phyloP scores from a whole-genome alignment of 2,888 invertebrate species.

The Liposcelis brunnea region DNA sequence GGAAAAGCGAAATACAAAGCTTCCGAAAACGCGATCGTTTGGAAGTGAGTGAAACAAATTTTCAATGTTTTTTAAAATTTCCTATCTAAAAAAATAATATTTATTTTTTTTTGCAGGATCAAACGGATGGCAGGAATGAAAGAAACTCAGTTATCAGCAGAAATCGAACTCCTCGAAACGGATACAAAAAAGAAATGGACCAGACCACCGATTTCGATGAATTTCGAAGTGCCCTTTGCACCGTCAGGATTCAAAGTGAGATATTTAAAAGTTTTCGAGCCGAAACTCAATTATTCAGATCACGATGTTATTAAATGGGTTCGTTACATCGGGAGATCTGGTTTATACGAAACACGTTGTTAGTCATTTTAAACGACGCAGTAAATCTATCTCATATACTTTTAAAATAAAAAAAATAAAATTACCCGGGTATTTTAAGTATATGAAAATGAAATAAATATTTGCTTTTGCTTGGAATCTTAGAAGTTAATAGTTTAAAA shows the following conservation, averaged over 20 bases:
- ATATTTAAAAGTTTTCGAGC: slow-evolving; percentile 97
- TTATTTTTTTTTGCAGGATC: slow-evolving; percentile 35
- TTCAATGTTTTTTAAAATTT: too few species aligned
- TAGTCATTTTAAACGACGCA: slow-evolving; percentile 34
- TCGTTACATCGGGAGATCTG: slow-evolving; percentile 96
- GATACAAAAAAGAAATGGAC: slow-evolving; percentile 99
- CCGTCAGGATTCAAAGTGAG: slow-evolving; percentile 99
- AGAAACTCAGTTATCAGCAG: slow-evolving; percentile 97
- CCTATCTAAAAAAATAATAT: too few species aligned
- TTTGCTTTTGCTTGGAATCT: slow-evolving; percentile 5
- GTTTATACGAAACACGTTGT: slow-evolving; percentile 97
- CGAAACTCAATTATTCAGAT: slow-evolving; percentile 98
- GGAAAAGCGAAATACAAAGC: slow-evolving; percentile 99
- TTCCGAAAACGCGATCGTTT: slow-evolving; percentile 95
- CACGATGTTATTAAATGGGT: slow-evolving; percentile 99
- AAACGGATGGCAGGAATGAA: slow-evolving; percentile 97
- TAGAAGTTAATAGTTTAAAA: too few species aligned
- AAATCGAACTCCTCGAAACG: slow-evolving; percentile 95
- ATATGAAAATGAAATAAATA: neutral
- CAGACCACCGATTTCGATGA: slow-evolving; percentile 98
- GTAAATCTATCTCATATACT: neutral
- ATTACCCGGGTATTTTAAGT: neutral
- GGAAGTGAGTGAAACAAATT: slow-evolving; percentile 65
- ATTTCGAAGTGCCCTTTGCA: slow-evolving; percentile 98
- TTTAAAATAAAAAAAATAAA: neutral